Evolutionary conservation across 2,888 invertebrate species (phyloP).

Genomic region (Epiblema foenella): DNA sequence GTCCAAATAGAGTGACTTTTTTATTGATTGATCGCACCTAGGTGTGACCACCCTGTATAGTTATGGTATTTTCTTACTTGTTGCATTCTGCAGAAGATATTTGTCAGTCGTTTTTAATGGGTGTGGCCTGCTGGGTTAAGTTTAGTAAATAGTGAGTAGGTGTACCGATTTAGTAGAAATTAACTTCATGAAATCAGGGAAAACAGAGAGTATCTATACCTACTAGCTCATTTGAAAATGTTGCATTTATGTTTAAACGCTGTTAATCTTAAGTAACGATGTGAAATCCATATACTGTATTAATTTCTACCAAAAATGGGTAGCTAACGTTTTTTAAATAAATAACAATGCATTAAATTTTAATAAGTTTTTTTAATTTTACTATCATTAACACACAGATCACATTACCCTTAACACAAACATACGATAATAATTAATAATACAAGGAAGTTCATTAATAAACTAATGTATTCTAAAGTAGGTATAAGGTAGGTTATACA

Average conservation of each 20-base stretch:
- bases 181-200: neutral
- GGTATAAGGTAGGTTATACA: neutral
- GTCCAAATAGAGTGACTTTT: too few species aligned
- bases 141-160: slow-evolving; percentile 22
- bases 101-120: slow-evolving; percentile 17
- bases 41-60: too few species aligned
- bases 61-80: slow-evolving; percentile 24
- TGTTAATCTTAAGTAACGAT: slow-evolving; percentile 57
- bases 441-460: slow-evolving; percentile 11
- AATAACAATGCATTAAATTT: slow-evolving; percentile 60
- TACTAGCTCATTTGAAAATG: neutral
- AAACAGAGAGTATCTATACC: neutral
- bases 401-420: slow-evolving; percentile 1
- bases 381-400: neutral
- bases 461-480: neutral
- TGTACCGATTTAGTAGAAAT: neutral
- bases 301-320: slow-evolving; percentile 65
- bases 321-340: slow-evolving; percentile 72
- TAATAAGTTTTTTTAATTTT: neutral
- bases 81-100: slow-evolving; percentile 13
- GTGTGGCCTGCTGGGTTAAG: slow-evolving; percentile 30
- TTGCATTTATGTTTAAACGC: slow-evolving; percentile 46
- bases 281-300: slow-evolving; percentile 56
- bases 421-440: slow-evolving; percentile 13
- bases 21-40: too few species aligned